phyloP scores from a whole-genome alignment of 2,797 vertebrate species.

The Lithobates pipiens region DNA sequence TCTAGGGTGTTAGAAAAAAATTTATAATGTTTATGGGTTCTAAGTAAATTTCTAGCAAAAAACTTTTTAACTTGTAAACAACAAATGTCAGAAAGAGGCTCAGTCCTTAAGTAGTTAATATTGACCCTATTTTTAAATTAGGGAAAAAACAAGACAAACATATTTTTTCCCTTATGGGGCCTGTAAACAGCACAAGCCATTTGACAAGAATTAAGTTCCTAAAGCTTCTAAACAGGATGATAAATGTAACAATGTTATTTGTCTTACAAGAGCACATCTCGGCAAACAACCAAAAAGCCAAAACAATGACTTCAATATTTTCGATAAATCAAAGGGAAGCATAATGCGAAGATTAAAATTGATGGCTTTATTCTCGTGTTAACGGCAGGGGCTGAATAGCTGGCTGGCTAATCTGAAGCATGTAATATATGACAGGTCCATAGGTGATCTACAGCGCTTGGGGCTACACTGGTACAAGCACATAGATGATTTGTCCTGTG shows the following conservation, averaged over 20 bases:
- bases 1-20: no score
- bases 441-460: conserved; percentile 33
- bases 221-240: background rate
- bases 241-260: background rate
- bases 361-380: conserved; percentile 46
- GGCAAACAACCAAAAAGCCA: background rate
- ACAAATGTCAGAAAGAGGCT: no score
- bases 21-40: no score
- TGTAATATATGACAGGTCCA: conserved; percentile 30
- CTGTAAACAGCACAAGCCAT: background rate
- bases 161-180: background rate
- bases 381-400: conserved; percentile 4
- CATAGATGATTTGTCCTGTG: conserved; percentile 20
- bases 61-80: no score
- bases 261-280: background rate
- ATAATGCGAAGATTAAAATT: conserved; percentile 35
- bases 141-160: background rate
- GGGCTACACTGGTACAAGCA: background rate
- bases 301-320: conserved; percentile 9
- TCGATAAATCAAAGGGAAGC: conserved; percentile 16
- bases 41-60: no score
- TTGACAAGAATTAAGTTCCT: conserved; percentile 4
- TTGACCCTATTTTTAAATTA: no score
- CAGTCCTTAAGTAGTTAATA: no score
- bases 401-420: conserved; percentile 20